A percentile compares a stretch with the other conserved stretches of the same genome.
phyloP scores from a whole-genome alignment of 2,888 invertebrate species.

The Lochmaea crataegi region DNA sequence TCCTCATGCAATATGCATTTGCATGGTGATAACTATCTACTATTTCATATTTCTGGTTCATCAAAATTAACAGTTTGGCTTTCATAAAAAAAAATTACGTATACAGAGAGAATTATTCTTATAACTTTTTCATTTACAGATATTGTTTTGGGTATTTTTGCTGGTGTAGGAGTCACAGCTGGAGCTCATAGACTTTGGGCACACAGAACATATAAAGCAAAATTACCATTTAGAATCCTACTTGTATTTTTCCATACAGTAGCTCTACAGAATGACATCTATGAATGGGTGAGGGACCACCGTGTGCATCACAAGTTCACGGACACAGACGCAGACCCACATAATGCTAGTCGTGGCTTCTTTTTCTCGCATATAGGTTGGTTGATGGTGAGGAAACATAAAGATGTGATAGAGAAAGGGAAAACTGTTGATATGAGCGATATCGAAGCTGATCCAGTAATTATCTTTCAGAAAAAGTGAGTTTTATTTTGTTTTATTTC shows the following conservation, averaged over 20 bases:
- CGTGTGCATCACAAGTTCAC: slow-evolving; percentile 91
- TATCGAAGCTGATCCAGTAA: slow-evolving; percentile 80
- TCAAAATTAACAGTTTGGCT: too few relatives aligned
- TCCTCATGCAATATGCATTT: too few relatives aligned
- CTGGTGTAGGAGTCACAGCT: slow-evolving; percentile 75
- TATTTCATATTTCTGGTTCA: too few relatives aligned
- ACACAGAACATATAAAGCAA: slow-evolving; percentile 85
- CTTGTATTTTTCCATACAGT: slow-evolving; percentile 85
- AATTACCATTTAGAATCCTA: slow-evolving; percentile 82
- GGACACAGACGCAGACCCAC: slow-evolving; percentile 90
- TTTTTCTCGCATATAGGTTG: slow-evolving; percentile 97
- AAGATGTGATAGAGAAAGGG: slow-evolving; percentile 87
- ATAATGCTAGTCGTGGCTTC: slow-evolving; percentile 86
- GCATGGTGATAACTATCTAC: too few relatives aligned
- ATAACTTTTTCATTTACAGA: slow-evolving; percentile 35
- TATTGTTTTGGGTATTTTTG: slow-evolving; percentile 41
- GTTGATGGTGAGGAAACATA: slow-evolving; percentile 89
- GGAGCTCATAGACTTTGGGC: slow-evolving; percentile 96
- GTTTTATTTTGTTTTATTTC: slow-evolving; percentile 43
- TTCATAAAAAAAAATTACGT: too few relatives aligned
- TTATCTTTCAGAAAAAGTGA: slow-evolving; percentile 88
- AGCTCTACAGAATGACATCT: slow-evolving; percentile 90
- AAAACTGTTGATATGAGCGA: slow-evolving; percentile 89
- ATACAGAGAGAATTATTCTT: slow-evolving; percentile 3
- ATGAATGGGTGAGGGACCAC: slow-evolving; percentile 88